Evolutionary conservation across 2,888 invertebrate genomes (phyloP).

Genomic region (Sarcophaga carnaria): DNA sequence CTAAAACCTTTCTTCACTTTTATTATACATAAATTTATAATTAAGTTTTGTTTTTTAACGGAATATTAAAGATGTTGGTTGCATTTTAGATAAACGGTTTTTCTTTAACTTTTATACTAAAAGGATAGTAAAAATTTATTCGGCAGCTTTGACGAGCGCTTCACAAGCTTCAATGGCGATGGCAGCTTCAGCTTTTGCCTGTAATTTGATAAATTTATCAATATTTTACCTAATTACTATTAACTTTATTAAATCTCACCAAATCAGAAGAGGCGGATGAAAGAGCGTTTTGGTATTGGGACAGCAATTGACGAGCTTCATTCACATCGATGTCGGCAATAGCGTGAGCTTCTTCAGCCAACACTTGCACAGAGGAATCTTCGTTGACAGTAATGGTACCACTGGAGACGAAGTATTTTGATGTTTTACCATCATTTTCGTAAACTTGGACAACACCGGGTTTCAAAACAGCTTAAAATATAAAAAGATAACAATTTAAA

Average conservation of each 20-base stretch:
- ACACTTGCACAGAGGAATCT: conserved; percentile 96
- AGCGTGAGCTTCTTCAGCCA: conserved; percentile 97
- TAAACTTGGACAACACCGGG: conserved; percentile 96
- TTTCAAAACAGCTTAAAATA: conserved; percentile 89
- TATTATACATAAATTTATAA: conserved; percentile 34
- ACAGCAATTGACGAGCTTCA: conserved; percentile 91
- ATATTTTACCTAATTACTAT: conserved; percentile 9
- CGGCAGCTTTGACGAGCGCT: conserved; percentile 93
- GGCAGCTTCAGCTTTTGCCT: conserved; percentile 93
- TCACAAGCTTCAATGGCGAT: conserved; percentile 97
- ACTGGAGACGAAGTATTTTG: conserved; percentile 97
- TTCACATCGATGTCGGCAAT: conserved; percentile 90
- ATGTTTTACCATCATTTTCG: conserved; percentile 91
- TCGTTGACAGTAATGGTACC: conserved; percentile 98
- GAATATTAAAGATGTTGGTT: conserved; percentile 48
- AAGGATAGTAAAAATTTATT: conserved; percentile 80
- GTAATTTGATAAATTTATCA: conserved; percentile 73
- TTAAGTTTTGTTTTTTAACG: conserved; percentile 43
- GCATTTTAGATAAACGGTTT: conserved; percentile 18
- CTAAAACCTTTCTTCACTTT: conserved; percentile 40
- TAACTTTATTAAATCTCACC: conserved; percentile 81
- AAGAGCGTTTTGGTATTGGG: conserved; percentile 91
- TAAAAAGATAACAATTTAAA: not conserved
- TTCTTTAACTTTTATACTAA: conserved; percentile 47
- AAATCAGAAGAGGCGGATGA: conserved; percentile 91